phyloP scores from a whole-genome alignment of 2,888 invertebrate genomes.

The Cephus nigrinus region DNA sequence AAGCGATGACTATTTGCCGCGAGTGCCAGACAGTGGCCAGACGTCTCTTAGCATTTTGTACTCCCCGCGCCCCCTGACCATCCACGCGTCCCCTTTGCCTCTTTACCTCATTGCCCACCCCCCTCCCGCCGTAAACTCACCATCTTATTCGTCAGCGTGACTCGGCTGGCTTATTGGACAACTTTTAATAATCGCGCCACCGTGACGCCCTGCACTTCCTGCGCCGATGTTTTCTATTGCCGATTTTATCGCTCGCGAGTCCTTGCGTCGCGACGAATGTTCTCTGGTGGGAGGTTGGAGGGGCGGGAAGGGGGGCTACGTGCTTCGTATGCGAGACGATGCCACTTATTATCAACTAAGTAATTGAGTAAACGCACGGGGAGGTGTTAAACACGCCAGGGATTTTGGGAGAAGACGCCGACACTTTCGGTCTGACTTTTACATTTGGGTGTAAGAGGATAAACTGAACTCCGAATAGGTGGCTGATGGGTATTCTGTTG shows the following conservation, averaged over 20 bases:
- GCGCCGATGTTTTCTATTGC: neutral
- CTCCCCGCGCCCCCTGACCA: neutral
- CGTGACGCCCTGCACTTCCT: neutral
- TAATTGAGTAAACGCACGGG: neutral
- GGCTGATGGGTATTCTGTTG: neutral
- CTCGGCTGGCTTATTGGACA: slow-evolving; percentile 3
- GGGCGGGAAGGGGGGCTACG: neutral
- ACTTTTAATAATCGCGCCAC: slow-evolving; percentile 12
- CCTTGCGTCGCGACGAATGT: neutral
- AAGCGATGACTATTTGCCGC: slow-evolving; percentile 26
- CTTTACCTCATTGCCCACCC: slow-evolving; percentile 24
- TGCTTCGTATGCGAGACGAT: neutral
- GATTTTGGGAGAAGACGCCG: neutral
- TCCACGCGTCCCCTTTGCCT: slow-evolving; percentile 14
- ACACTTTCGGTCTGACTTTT: neutral
- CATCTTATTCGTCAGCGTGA: neutral
- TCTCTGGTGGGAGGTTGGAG: neutral
- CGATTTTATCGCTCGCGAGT: neutral
- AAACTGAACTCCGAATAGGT: neutral
- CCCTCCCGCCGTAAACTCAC: neutral
- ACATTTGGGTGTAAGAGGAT: neutral
- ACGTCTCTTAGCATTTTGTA: slow-evolving; percentile 10
- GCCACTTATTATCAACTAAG: neutral
- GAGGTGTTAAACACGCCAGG: neutral
- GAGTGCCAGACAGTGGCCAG: slow-evolving; percentile 47